A percentile compares a stretch with the other conserved stretches of the same genome.
These are phyloP conservation scores for Epinephelus cyanopodus DNA, from an alignment of 2,113 vertebrate species.

Conservation along the genomic window DNA sequence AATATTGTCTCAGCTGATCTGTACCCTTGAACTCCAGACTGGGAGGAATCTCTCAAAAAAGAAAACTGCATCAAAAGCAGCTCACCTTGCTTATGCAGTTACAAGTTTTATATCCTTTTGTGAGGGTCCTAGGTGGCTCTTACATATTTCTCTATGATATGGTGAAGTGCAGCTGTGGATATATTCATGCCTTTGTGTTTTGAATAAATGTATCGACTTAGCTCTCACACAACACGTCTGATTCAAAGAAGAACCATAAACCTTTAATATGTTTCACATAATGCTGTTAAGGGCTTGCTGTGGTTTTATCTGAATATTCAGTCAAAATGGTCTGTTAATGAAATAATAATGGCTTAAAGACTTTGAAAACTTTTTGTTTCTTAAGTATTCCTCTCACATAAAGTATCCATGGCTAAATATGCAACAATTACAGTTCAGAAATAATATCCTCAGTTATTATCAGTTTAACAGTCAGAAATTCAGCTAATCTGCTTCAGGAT, in stretches of 20 bases:
- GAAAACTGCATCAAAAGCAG: slow-evolving; percentile 15
- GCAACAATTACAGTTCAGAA: neutral
- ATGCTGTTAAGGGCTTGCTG: neutral
- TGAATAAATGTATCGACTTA: neutral
- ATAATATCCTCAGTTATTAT: too few species aligned
- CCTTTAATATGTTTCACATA: neutral
- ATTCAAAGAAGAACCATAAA: neutral
- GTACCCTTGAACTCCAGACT: slow-evolving; percentile 37
- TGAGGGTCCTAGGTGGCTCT: neutral
- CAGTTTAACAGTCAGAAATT: neutral
- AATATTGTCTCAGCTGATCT: slow-evolving; percentile 39
- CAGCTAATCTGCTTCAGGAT: neutral
- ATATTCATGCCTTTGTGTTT: neutral
- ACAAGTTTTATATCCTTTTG: neutral
- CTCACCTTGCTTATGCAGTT: slow-evolving; percentile 15
- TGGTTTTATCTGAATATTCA: neutral
- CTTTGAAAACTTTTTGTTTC: neutral
- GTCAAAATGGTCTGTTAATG: neutral
- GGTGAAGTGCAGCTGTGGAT: slow-evolving; percentile 3
- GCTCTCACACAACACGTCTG: neutral
- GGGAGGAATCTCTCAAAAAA: neutral
- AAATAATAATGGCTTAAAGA: neutral
- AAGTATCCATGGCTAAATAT: neutral
- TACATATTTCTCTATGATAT: slow-evolving; percentile 10
- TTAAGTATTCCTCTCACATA: neutral